Evolutionary conservation across 2,113 vertebrate genomes (phyloP).

Genomic region (Formicarius rufipectus): DNA sequence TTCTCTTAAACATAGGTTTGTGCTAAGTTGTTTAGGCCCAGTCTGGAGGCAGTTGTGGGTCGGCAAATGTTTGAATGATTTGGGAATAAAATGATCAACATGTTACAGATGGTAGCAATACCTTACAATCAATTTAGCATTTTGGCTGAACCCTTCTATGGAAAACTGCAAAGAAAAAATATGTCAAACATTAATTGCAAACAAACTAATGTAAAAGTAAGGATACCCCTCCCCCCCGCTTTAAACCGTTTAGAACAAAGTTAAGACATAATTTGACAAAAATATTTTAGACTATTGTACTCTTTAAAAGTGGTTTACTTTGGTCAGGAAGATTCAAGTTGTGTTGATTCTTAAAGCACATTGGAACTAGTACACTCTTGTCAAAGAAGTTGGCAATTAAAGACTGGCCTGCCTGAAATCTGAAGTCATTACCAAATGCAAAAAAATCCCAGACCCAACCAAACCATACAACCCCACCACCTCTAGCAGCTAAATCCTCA

Average conservation of each 20-base stretch:
- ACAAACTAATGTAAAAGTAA: neutral
- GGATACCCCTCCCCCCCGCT: neutral
- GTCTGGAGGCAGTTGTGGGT: neutral
- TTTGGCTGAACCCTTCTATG: neutral
- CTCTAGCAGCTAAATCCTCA: neutral
- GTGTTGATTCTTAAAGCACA: neutral
- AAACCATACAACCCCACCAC: too few relatives aligned
- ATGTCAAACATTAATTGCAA: neutral
- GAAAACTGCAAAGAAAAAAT: neutral
- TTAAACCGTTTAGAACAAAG: neutral
- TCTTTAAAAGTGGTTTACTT: neutral
- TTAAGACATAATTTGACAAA: neutral
- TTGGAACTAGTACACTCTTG: neutral
- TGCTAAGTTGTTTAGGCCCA: neutral
- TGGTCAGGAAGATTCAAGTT: neutral
- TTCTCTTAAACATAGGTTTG: neutral
- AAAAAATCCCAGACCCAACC: too few relatives aligned
- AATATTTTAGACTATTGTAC: neutral
- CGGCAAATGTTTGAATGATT: neutral
- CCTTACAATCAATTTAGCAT: neutral
- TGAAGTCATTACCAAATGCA: neutral
- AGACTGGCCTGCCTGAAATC: neutral
- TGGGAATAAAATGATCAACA: neutral
- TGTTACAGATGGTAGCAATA: neutral
- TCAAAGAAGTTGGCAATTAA: slow-evolving; percentile 20